Base-by-base conservation (phyloP, 2,888 invertebrate species). In the Petrophora chlorosata region DNA sequence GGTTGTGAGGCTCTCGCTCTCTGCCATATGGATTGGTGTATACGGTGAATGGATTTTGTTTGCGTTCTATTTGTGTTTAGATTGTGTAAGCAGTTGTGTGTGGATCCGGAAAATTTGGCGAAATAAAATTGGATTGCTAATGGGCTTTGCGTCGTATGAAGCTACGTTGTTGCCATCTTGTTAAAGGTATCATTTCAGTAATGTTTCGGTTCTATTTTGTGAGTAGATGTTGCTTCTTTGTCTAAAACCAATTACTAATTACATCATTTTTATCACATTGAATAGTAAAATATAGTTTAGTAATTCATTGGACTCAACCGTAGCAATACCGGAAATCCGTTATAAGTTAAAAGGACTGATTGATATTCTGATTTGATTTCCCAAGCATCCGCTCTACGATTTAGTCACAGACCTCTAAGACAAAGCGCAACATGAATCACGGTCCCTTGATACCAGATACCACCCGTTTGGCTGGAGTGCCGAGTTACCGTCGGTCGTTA, bases 81-180 rank as follows among this genome's bases (percentile, higher is more conserved):
- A 33, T 42, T 42, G 30, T 15, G 15, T 5, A 19, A 26, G 43
- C 34, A 29, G 28, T 34, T 43, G 34, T n/a, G 25, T 26, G 26
- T 28, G 26, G 15, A n/a, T 30, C 1, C 10, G 28, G 43, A 19
- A 22, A 28, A 43, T 34, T 43, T 23, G 43, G 22, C 28, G 28
- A 35, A 19, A n/a, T 43, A 19, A 13, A 8, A 28, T 28, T 43
- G 19, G 29, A 43, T 43, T 28, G 42, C 13, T 19, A 35, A 35
- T 35, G 19, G 15, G 26, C 7, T 33, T 33, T 7, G 17, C 5
- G 17, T 23, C 8, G 9, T n/a, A n/a, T n/a, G n/a, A n/a, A n/a
- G n/a, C n/a, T n/a, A n/a, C n/a, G n/a, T n/a, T n/a, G n/a, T n/a
- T n/a, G n/a, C n/a, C n/a, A n/a, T n/a, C n/a, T n/a, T n/a, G n/a